Conservation (phyloP, 2,113 vertebrate species). For the Serilophus lunatus region DNA sequence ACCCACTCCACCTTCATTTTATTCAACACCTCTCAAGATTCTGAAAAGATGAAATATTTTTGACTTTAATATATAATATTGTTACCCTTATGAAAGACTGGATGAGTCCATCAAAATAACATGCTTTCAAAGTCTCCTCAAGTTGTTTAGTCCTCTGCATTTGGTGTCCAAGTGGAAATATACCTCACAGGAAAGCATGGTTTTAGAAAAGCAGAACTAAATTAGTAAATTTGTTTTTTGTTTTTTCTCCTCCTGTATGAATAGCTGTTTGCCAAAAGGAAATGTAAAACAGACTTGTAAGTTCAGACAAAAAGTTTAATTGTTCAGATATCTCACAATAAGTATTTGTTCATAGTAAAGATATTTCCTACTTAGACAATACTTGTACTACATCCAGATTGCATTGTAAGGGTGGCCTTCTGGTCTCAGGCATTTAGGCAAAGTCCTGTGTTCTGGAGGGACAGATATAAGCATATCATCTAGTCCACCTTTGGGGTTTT, state of each 20-base stretch:
- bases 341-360: background rate
- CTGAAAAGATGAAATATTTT: constrained; percentile 14
- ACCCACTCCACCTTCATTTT: constrained; percentile 28
- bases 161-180: background rate
- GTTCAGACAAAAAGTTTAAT: background rate
- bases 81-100: background rate
- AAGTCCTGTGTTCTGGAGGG: background rate
- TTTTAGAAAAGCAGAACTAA: background rate
- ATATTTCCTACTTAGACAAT: background rate
- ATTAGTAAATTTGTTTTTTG: background rate
- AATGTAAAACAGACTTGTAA: background rate
- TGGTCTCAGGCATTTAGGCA: background rate
- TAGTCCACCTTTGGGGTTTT: background rate
- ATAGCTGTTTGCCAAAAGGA: background rate
- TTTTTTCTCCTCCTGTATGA: background rate
- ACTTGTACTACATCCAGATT: background rate
- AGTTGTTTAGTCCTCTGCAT: background rate
- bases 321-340: background rate
- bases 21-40: constrained; percentile 33
- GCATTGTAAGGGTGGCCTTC: background rate
- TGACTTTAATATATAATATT: background rate
- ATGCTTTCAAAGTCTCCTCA: background rate
- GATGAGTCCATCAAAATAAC: background rate
- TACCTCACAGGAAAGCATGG: background rate
- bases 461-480: background rate